Evolutionary conservation across 1,140 invertebrate species (phyloP).

Genomic region (Drosophila littoralis): DNA sequence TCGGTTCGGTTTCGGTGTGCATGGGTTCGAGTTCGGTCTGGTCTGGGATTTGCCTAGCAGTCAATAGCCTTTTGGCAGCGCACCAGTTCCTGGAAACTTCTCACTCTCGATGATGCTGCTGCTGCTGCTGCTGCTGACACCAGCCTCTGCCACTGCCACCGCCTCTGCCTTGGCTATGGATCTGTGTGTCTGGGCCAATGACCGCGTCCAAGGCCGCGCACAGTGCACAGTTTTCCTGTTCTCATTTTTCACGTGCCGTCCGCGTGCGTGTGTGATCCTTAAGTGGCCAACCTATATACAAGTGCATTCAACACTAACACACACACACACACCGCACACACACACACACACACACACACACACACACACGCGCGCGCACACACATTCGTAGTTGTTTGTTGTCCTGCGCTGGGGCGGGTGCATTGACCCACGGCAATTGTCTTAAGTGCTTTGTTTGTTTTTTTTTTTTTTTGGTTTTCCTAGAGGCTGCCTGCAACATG

Average conservation of each 20-base stretch:
- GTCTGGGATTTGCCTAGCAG: constrained; percentile 46
- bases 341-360: constrained; percentile 6
- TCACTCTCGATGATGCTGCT: constrained; percentile 6
- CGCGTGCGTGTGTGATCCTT: constrained; percentile 16
- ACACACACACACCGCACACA: constrained; percentile 3
- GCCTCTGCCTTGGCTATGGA: constrained; percentile 7
- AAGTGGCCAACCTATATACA: constrained; percentile 20
- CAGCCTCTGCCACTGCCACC: not conserved
- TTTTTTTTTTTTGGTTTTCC: constrained; percentile 45
- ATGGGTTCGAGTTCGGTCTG: not conserved
- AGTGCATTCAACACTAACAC: not conserved
- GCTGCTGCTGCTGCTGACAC: not conserved
- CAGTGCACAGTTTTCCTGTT: constrained; percentile 69
- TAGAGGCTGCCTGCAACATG: constrained; percentile 37
- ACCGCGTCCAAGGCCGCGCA: constrained; percentile 60
- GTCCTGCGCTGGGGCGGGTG: constrained; percentile 27
- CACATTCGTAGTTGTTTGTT: constrained; percentile 33
- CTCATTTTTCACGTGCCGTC: constrained; percentile 61
- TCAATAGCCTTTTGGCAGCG: constrained; percentile 70
- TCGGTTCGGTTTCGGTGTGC: not conserved
- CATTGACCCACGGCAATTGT: constrained; percentile 57
- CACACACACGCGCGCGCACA: not conserved
- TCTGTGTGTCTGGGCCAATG: constrained; percentile 55
- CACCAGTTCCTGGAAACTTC: constrained; percentile 71
- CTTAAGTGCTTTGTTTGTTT: constrained; percentile 45